These are phyloP conservation scores for Heliothis virescens DNA, from an alignment of 1,140 invertebrate genomes.

Conservation along the genomic window DNA sequence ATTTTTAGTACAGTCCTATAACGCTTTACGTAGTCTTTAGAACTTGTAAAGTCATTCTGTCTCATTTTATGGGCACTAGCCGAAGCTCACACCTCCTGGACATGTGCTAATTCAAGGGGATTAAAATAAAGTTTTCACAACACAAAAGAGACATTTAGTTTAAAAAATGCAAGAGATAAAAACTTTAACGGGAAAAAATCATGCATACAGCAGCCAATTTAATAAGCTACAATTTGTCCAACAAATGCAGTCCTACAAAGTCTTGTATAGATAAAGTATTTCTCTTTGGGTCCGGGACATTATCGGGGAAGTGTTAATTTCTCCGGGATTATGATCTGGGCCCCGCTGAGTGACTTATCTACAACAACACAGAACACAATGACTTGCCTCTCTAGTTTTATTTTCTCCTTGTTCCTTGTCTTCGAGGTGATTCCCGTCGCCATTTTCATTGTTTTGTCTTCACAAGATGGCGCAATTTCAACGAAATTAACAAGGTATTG, in stretches of 20 bases:
- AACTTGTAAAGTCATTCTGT: conserved; percentile 10
- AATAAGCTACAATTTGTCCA: neutral
- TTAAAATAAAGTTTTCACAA: neutral
- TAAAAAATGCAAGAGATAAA: no score
- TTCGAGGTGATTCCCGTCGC: neutral
- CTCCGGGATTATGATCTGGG: conserved; percentile 34
- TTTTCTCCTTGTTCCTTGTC: conserved; percentile 1
- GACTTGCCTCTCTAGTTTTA: conserved; percentile 27
- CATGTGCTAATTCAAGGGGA: neutral
- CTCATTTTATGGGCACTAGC: neutral
- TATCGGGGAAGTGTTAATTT: conserved; percentile 44
- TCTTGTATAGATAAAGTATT: neutral
- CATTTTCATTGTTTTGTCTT: conserved; percentile 18
- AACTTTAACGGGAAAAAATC: no score
- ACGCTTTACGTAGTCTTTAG: conserved; percentile 18
- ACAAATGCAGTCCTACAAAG: neutral
- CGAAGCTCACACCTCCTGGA: neutral
- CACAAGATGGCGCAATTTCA: neutral
- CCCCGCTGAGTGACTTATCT: conserved; percentile 45
- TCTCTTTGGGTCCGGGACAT: neutral
- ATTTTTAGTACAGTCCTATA: conserved; percentile 34
- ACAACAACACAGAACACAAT: conserved; percentile 33
- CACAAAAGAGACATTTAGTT: neutral
- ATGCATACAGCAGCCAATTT: no score
- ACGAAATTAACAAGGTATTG: neutral